These are phyloP conservation scores for Anhinga rufa DNA, from an alignment of 2,113 vertebrate genomes.

Conservation along the genomic window DNA sequence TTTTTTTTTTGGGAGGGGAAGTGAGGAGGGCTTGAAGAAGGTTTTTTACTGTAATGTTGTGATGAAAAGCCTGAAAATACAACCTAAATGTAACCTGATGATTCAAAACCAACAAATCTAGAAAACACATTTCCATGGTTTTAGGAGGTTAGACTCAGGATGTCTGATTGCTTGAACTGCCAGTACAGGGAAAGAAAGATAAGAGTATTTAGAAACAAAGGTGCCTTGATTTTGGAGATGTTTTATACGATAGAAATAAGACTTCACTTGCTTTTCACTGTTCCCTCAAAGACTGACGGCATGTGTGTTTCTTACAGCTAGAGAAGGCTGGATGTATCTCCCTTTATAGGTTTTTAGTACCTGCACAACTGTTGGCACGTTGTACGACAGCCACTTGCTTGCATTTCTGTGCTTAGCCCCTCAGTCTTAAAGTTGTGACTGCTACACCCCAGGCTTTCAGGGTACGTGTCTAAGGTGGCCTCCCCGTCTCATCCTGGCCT, in stretches of 20 bases:
- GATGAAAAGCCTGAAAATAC: constrained; percentile 13
- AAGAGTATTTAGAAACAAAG: constrained; percentile 28
- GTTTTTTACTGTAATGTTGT: not conserved
- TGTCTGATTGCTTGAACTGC: constrained; percentile 14
- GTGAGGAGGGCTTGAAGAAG: not conserved
- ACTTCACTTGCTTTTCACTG: not conserved
- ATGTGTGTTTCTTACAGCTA: not conserved
- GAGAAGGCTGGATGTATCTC: not conserved
- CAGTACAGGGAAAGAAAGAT: not conserved
- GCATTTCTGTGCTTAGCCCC: not conserved
- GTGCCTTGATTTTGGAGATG: not conserved
- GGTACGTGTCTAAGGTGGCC: not conserved
- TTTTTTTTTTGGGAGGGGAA: not conserved
- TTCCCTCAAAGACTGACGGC: not conserved
- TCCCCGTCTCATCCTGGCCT: not conserved
- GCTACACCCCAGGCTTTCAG: not conserved
- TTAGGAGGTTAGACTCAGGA: not conserved
- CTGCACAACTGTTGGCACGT: accelerated
- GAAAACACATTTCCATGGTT: not conserved
- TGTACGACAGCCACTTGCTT: not conserved
- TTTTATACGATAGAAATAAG: not conserved
- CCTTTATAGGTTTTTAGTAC: not conserved
- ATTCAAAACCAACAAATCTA: not conserved
- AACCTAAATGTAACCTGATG: not conserved
- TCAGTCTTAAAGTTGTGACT: not conserved